These are phyloP conservation scores for Pterocles gutturalis DNA, from an alignment of 2,113 vertebrate genomes.

Conservation along the genomic window DNA sequence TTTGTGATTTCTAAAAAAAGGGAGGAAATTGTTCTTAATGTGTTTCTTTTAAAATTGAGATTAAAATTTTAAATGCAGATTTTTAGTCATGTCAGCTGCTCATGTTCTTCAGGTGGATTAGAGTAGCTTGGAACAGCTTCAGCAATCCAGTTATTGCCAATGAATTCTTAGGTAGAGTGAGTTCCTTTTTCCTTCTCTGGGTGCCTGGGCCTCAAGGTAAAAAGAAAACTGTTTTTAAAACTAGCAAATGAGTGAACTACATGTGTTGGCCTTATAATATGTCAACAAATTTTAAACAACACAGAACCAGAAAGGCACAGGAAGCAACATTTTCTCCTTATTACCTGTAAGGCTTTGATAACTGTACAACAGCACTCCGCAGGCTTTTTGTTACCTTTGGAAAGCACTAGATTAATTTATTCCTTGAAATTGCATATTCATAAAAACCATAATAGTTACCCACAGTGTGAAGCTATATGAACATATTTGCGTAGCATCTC, in stretches of 20 bases:
- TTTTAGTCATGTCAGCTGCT: neutral
- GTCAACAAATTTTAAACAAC: neutral
- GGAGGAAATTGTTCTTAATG: neutral
- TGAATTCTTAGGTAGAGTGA: neutral
- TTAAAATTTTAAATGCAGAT: slow-evolving; percentile 8
- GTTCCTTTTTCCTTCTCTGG: neutral
- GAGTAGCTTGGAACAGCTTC: neutral
- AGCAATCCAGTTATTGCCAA: neutral
- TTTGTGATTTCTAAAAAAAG: neutral
- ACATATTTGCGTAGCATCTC: neutral
- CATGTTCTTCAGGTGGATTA: neutral
- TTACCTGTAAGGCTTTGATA: neutral
- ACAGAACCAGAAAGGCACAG: neutral
- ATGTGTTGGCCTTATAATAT: neutral
- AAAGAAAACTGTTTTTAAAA: neutral
- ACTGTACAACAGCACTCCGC: neutral
- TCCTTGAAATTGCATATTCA: neutral
- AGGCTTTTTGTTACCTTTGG: neutral
- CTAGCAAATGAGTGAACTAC: neutral
- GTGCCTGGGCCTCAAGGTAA: neutral
- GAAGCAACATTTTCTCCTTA: neutral
- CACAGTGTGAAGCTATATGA: neutral
- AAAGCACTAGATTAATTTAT: neutral
- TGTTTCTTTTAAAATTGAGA: slow-evolving; percentile 11
- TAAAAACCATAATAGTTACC: neutral